Conservation (phyloP, 2,888 invertebrate species). For the Pteria penguin region DNA sequence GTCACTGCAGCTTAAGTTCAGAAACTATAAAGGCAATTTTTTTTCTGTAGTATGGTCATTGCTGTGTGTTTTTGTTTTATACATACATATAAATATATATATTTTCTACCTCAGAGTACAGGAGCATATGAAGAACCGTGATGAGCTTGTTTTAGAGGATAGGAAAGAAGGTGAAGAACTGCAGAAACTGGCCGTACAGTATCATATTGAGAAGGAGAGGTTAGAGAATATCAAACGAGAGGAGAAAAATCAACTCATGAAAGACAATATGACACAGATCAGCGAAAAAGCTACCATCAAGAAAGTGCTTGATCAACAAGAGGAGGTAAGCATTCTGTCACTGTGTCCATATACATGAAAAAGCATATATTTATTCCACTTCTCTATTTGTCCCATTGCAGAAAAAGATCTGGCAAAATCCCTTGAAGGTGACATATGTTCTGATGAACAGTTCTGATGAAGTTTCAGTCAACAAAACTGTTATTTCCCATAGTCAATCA, state of each 20-base stretch:
- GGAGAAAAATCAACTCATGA: slow-evolving; percentile 70
- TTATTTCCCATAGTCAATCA: no score
- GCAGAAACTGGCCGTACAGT: slow-evolving; percentile 72
- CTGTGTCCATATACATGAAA: neutral
- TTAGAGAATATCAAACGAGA: slow-evolving; percentile 72
- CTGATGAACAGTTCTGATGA: no score
- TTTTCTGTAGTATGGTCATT: no score
- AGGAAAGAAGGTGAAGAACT: slow-evolving; percentile 76
- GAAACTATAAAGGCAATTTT: no score
- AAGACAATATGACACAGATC: slow-evolving; percentile 76
- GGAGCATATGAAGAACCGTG: slow-evolving; percentile 64
- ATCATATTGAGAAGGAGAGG: slow-evolving; percentile 74
- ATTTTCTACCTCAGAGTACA: slow-evolving; percentile 68
- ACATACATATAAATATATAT: no score
- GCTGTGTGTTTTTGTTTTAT: no score
- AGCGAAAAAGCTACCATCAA: slow-evolving; percentile 71
- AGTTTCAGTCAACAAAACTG: no score
- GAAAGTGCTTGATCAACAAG: slow-evolving; percentile 72
- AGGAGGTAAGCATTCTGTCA: slow-evolving; percentile 76
- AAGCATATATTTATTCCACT: no score
- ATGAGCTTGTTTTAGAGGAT: slow-evolving; percentile 62
- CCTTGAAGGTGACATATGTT: no score
- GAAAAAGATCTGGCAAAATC: no score
- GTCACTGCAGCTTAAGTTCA: no score
- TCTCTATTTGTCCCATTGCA: no score